A percentile compares a stretch with the other conserved stretches of the same genome.
phyloP scores from a whole-genome alignment of 2,888 invertebrate species.

The Pandemis corylana region DNA sequence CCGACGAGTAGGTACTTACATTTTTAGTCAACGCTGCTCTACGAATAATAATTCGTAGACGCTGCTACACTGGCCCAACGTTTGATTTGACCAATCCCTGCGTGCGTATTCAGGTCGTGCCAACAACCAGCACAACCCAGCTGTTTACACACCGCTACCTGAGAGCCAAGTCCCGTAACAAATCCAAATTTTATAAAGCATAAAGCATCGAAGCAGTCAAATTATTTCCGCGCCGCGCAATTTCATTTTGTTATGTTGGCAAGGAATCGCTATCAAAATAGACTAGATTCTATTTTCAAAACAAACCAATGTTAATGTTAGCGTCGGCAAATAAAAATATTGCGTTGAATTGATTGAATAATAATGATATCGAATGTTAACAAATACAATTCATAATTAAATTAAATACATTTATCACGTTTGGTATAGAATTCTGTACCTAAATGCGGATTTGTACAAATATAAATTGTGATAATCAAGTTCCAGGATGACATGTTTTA shows the following conservation, averaged over 20 bases:
- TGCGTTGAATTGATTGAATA: neutral
- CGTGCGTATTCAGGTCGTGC: slow-evolving; percentile 50
- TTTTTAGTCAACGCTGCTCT: too few relatives aligned
- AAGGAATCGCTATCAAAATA: slow-evolving; percentile 32
- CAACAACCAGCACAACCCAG: slow-evolving; percentile 50
- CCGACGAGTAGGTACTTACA: too few relatives aligned
- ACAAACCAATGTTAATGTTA: slow-evolving; percentile 18
- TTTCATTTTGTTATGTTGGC: slow-evolving; percentile 37
- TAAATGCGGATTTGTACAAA: too few relatives aligned
- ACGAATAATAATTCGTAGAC: neutral
- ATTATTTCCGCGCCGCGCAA: slow-evolving; percentile 26
- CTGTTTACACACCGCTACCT: slow-evolving; percentile 53
- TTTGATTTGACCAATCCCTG: slow-evolving; percentile 56
- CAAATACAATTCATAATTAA: neutral
- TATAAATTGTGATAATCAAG: too few relatives aligned
- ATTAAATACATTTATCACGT: too few relatives aligned
- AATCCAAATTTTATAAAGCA: neutral
- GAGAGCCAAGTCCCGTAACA: slow-evolving; percentile 21
- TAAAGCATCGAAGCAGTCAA: slow-evolving; percentile 6
- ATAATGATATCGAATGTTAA: neutral
- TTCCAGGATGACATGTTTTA: too few relatives aligned
- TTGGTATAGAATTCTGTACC: too few relatives aligned
- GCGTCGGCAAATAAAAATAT: slow-evolving; percentile 15
- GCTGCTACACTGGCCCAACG: slow-evolving; percentile 48
- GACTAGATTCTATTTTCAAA: slow-evolving; percentile 36